Base-by-base conservation (phyloP, 2,888 invertebrate species). In the Ischnus inquisitorius region DNA sequence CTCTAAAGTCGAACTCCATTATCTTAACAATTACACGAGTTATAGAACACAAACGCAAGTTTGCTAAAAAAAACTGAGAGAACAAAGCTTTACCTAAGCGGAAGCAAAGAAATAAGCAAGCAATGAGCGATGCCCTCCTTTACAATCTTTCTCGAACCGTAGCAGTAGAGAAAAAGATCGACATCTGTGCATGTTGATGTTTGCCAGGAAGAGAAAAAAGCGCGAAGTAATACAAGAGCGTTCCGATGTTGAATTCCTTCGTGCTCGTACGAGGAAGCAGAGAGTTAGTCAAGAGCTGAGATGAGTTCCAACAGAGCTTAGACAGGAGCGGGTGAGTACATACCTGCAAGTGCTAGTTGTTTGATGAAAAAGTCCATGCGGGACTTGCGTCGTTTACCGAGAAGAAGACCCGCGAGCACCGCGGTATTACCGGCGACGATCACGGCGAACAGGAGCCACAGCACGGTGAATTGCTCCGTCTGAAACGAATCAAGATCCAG, bases 301-400 rank as follows among this genome's bases (percentile, higher is more conserved):
- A 19, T 22, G 22, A 12, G 10, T 10, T 3, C 16, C 43, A 12
- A 60, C 16, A 34, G 3, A 14, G 65, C 22, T n/a, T 14, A 4
- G 22, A 14, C 41, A 19, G 62, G 25, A 34, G 34, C 46, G 46
- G 46, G 48, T 0, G 14, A 39, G 39, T 2, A 88, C 95, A 95
- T 93, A 98, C 98, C 98, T 93, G 98, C 98, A 83, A 98, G 95
- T 2, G 98, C 98, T 75, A 98, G 95, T 91, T 98, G 98, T 95
- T 97, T 97, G 88, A 98, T 98, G 94, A 98, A 98, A 94, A 97
- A 98, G 93, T 98, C 98, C 98, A 98, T 98, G 67, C 98, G 95
- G 68, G 98, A 98, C 93, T 98, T 98, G 89, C 98, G 95, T 72
- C 97, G 96, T 91, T 97, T 97, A 87, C 97, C 97, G 89, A 97